A percentile compares a stretch with the other conserved stretches of the same genome.
Conservation (phyloP, 2,113 vertebrate species). For the Callithrix jacchus region DNA sequence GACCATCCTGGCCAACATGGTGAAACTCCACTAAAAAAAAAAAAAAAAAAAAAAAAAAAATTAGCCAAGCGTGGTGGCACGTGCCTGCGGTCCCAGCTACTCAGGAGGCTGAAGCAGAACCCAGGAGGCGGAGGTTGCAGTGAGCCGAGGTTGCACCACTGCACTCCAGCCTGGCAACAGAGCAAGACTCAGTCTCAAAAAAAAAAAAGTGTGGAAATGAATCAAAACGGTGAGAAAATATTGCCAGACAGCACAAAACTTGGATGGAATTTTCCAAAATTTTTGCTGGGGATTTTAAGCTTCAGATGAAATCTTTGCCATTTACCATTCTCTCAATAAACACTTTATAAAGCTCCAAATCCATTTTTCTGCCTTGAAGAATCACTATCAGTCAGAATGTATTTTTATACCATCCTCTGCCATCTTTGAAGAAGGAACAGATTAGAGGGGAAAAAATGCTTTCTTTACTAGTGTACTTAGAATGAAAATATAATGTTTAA, state of each 20-base stretch:
- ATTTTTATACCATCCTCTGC: conserved; percentile 40
- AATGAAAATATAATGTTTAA: conserved; percentile 44
- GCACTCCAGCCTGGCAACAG: too few species aligned
- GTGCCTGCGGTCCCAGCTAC: too few species aligned
- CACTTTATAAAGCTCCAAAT: background rate
- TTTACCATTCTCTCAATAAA: conserved; percentile 31
- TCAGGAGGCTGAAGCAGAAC: too few species aligned
- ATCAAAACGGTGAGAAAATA: background rate
- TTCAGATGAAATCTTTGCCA: background rate
- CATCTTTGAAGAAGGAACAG: conserved; percentile 1
- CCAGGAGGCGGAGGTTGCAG: too few species aligned
- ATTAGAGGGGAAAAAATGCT: background rate
- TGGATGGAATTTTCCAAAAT: background rate
- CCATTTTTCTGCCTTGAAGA: background rate
- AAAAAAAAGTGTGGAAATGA: background rate
- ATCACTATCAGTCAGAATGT: background rate
- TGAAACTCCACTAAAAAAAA: too few species aligned
- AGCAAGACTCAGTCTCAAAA: too few species aligned
- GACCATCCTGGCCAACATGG: too few species aligned
- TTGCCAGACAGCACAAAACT: background rate
- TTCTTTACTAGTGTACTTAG: conserved; percentile 29
- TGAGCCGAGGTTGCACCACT: too few species aligned
- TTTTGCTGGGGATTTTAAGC: background rate
- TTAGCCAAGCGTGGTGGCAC: too few species aligned
- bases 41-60: too few species aligned